Evolutionary conservation across 2,113 vertebrate genomes (phyloP), one percentile per base, ranked within the genome.

Genomic region (Dermatemys mawii): DNA sequence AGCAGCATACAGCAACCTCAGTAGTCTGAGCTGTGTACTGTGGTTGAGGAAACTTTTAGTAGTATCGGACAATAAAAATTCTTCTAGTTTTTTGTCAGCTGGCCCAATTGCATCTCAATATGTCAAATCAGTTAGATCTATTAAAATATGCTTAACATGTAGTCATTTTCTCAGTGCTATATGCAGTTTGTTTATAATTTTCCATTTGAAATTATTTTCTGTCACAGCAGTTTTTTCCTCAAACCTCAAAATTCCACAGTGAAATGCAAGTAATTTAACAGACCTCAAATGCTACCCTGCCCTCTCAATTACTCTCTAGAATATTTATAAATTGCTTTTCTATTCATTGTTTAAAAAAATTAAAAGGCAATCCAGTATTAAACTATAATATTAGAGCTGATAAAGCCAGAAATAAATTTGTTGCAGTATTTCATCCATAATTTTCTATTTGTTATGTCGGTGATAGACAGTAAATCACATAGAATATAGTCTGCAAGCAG

Each of bases 391-490:
- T 86, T 94, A 84, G 75, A 94, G 94, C 93, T 53, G 54, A 90
- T 91, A 76, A 92, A 93, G 19, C 78, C 84, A 73, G 55, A 90
- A 95, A 90, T 90, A 89, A 95, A 93, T 95, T 90, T 96, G 84
- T 94, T 97, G 92, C 46, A 82, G 90, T 94, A 75, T 84, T 83
- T 94, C 95, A 94, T 92, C 96, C 90, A 88, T 96, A 93, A 84
- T 84, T 78, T 24, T 97, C 94, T 97, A 87, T 96, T 95, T 96
- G 88, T 81, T 92, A 53, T 93, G 73, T 41, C 84, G 78, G 49
- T 93, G 90, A 93, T 57, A 96, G 87, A 86, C 90, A 96, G 91
- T 75, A 92, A 96, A 94, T 94, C 93, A 94, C 90, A 90, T 96
- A 84, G 17, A 97, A 94, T 96, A 50, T 93, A 95, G 46, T 94